These are phyloP conservation scores for Antechinus stuartii DNA, from an alignment of 2,113 vertebrate species.

Conservation along the genomic window DNA sequence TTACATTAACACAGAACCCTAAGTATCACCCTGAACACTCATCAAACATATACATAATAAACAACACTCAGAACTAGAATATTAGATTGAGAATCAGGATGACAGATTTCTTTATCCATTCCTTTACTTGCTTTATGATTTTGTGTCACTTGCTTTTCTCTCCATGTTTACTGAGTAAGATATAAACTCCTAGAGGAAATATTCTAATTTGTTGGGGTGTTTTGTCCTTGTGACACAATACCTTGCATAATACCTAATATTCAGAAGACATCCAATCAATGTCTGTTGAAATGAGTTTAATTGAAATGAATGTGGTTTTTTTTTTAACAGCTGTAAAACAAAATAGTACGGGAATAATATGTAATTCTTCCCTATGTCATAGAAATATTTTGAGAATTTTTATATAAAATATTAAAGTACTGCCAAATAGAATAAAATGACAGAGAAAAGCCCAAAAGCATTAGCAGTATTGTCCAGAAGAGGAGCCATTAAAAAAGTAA, in stretches of 20 bases:
- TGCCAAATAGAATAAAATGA: neutral
- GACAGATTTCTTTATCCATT: neutral
- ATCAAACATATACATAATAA: neutral
- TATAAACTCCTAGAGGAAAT: neutral
- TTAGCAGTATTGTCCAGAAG: neutral
- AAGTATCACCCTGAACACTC: neutral
- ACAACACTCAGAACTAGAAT: neutral
- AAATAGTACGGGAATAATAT: neutral
- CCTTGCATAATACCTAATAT: neutral
- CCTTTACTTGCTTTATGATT: neutral
- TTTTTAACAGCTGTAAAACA: conserved; percentile 11
- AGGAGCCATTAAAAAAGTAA: neutral
- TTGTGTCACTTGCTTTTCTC: neutral
- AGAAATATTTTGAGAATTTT: conserved; percentile 21
- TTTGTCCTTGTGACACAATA: neutral
- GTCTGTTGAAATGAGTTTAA: neutral
- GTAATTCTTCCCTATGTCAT: neutral
- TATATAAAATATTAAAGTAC: neutral
- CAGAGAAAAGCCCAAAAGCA: neutral
- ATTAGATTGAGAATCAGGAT: neutral
- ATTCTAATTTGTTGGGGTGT: neutral
- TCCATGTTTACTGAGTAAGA: neutral
- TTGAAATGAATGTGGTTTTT: neutral
- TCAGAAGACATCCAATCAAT: neutral
- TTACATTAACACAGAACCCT: neutral